A percentile compares a stretch with the other conserved stretches of the same genome.
Evolutionary conservation across 2,113 vertebrate species (phyloP).

Genomic region (Deroptyus accipitrinus): DNA sequence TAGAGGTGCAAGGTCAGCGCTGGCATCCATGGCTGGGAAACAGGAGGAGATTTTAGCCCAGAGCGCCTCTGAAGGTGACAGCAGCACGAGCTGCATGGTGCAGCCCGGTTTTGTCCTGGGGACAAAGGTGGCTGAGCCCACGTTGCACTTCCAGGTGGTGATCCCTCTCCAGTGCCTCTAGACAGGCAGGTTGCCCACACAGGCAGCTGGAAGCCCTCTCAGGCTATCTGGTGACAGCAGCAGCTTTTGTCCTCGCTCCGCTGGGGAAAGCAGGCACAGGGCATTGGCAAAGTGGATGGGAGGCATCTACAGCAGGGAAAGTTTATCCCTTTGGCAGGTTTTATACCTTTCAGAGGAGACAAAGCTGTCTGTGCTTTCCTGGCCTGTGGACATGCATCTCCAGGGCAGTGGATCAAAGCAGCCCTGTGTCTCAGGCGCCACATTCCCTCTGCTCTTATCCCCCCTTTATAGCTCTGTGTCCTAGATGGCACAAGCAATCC

Average conservation of each 20-base stretch:
- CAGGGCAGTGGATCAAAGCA: neutral
- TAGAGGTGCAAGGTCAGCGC: accelerated
- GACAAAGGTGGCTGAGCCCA: neutral
- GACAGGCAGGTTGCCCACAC: neutral
- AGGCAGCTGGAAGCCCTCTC: neutral
- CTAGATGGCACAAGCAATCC: neutral
- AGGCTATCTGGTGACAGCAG: neutral
- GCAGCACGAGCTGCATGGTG: neutral
- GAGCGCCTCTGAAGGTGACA: neutral
- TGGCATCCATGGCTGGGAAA: accelerated
- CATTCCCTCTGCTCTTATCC: too few relatives aligned
- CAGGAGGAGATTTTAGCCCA: neutral
- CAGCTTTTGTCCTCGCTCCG: neutral
- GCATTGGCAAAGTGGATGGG: accelerated
- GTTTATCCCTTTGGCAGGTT: neutral
- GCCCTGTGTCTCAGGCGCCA: accelerated
- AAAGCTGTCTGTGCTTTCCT: neutral
- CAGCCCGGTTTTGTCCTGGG: neutral
- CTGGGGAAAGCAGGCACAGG: neutral
- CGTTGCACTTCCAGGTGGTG: accelerated
- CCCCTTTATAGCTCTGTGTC: accelerated
- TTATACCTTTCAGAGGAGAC: neutral
- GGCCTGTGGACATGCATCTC: neutral
- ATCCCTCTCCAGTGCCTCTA: neutral
- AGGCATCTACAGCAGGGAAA: neutral